phyloP scores from a whole-genome alignment of 1,140 invertebrate species.

The Psilanteris sp. region DNA sequence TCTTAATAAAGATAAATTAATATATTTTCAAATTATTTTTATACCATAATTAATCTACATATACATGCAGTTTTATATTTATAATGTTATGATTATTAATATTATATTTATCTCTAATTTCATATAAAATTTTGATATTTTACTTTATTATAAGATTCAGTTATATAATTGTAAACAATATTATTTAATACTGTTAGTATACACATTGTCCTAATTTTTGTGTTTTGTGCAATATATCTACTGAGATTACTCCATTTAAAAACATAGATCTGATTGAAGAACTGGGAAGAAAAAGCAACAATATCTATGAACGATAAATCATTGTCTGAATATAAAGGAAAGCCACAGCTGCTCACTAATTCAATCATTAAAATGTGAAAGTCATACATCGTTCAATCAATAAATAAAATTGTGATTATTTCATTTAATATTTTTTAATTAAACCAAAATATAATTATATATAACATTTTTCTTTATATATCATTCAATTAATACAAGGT shows the following conservation, averaged over 20 bases:
- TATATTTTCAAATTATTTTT: too few species aligned
- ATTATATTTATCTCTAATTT: too few species aligned
- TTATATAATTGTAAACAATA: too few species aligned
- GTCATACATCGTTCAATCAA: constrained; percentile 2
- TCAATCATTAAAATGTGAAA: constrained; percentile 23
- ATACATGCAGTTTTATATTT: too few species aligned
- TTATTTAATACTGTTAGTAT: background rate
- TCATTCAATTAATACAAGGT: background rate
- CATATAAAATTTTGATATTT: too few species aligned
- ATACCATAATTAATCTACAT: too few species aligned
- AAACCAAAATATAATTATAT: background rate
- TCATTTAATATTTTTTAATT: background rate
- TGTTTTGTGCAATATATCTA: background rate
- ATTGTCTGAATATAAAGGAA: background rate
- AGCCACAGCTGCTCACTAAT: constrained; percentile 9
- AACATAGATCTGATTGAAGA: background rate
- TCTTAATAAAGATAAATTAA: too few species aligned
- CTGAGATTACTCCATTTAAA: too few species aligned
- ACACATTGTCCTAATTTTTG: background rate
- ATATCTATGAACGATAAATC: constrained; percentile 13
- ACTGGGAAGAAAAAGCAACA: constrained; percentile 1
- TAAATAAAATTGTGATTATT: background rate
- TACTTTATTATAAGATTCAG: too few species aligned
- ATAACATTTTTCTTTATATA: constrained; percentile 12
- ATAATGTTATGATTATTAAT: too few species aligned